Base-by-base conservation (phyloP, 1,140 invertebrate species). In the Caenorhabditis latens region DNA sequence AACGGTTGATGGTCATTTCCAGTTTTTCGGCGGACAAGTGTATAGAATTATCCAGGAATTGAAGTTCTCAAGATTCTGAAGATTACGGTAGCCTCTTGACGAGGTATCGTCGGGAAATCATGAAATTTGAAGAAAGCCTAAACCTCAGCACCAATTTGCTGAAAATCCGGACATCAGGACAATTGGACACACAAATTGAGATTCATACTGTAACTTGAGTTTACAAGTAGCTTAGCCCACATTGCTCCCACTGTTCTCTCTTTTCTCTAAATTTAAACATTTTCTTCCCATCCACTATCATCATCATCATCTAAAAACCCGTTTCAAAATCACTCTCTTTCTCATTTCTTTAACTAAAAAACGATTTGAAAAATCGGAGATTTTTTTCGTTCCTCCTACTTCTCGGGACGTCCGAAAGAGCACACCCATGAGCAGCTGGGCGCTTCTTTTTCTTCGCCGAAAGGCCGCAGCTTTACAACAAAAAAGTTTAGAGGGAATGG, bases 391-490 rank as follows among this genome's bases (percentile, higher is more conserved):
- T 11, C 42, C 32, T 13, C 13, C 21, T 11, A 53, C 50, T 53
- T 11, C 50, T 53, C 50, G 50, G 50, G 14, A 24, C 71, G 71
- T 79, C 71, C 71, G 71, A 79, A 50, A 79, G n/a, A 79, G 71
- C 13, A n/a, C 71, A 79, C 13, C 9, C 63, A 67, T 53, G 61
- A 50, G 71, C 71, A 79, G 71, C 46, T 79, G 71, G 46, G 46
- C 14, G 6, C 65, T 71, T 46, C 46, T 46, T 46, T 71, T 21
- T 63, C 24, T 32, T 63, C 8, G 24, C 65, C 65, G 65, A 71
- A 71, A 71, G 71, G 71, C 71, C 71, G 71, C 71, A n/a, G 71
- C 71, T 79, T 79, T 79, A 79, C 71, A 63, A 71, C 65, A 71
- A 71, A 79, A 79, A 79, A 71, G 24, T 63, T 58, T 63, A 11